Percentiles rank a stretch among this genome's conserved stretches.
These are phyloP conservation scores for Axea sp. DNA, from an alignment of 2,888 invertebrate species.

Conservation along the genomic window DNA sequence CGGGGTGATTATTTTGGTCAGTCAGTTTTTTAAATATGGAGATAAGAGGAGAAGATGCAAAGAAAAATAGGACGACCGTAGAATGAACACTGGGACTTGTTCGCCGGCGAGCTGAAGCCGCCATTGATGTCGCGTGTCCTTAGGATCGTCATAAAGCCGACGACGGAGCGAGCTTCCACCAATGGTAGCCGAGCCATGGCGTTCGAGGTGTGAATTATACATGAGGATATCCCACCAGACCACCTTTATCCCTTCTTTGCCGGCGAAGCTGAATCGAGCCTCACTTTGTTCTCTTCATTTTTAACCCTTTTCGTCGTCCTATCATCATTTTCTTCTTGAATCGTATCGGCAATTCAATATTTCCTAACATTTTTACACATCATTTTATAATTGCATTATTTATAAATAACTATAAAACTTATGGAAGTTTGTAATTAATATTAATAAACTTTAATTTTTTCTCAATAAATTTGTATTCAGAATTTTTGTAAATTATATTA, in stretches of 20 bases:
- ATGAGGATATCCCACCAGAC: constrained; percentile 72
- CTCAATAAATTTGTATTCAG: too few species aligned
- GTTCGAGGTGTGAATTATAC: constrained; percentile 79
- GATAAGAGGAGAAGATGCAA: constrained; percentile 41
- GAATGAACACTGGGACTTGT: constrained; percentile 56
- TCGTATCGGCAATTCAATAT: constrained; percentile 18
- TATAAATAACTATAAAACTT: too few species aligned
- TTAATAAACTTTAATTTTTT: too few species aligned
- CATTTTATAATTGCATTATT: background rate
- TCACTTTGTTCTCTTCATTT: constrained; percentile 72
- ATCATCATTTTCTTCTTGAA: constrained; percentile 30
- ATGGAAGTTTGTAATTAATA: too few species aligned
- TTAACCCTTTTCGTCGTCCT: constrained; percentile 64
- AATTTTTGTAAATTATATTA: too few species aligned
- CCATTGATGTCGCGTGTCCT: constrained; percentile 68
- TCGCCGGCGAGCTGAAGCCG: constrained; percentile 48
- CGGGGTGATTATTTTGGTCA: constrained; percentile 27
- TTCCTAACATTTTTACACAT: background rate
- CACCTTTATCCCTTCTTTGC: constrained; percentile 58
- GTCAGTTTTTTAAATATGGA: constrained; percentile 45
- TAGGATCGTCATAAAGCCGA: constrained; percentile 74
- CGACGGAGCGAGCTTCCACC: constrained; percentile 71
- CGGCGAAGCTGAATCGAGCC: constrained; percentile 53
- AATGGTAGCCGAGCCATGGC: constrained; percentile 77
- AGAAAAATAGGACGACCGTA: constrained; percentile 48